phyloP scores from a whole-genome alignment of 1,140 invertebrate species.

The Drosophila guanche region DNA sequence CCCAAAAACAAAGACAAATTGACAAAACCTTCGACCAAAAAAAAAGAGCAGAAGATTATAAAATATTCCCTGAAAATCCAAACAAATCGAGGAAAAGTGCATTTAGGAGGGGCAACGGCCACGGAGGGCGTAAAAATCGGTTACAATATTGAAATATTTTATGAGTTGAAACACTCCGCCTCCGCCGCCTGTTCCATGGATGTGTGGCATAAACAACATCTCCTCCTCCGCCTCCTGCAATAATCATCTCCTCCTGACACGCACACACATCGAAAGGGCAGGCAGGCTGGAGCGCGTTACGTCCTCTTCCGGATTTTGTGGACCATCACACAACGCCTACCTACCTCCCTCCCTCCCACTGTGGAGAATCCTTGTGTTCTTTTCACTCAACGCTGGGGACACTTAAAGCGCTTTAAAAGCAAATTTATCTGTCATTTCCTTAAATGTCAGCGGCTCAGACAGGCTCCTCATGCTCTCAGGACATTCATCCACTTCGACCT shows the following conservation, averaged over 20 bases:
- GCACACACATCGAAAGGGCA: conserved; percentile 31
- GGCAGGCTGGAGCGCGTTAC: conserved; percentile 52
- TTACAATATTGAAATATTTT: conserved; percentile 78
- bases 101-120: too few relatives aligned
- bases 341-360: background rate
- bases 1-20: too few relatives aligned
- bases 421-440: conserved; percentile 74
- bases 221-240: background rate
- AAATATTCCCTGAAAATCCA: too few relatives aligned
- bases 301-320: conserved; percentile 66
- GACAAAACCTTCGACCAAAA: too few relatives aligned
- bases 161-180: conserved; percentile 43
- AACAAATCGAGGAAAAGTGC: too few relatives aligned
- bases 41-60: too few relatives aligned
- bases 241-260: conserved; percentile 27
- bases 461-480: conserved; percentile 10
- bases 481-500: conserved; percentile 13
- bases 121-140: conserved; percentile 41
- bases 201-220: too few relatives aligned
- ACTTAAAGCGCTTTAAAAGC: conserved; percentile 61
- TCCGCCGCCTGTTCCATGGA: background rate
- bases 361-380: conserved; percentile 10
- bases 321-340: conserved; percentile 4
- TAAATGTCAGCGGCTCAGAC: conserved; percentile 41
- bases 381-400: conserved; percentile 32